These are phyloP conservation scores for Tetraodon nigroviridis DNA, from an alignment of 2,113 vertebrate genomes.

Conservation along the genomic window DNA sequence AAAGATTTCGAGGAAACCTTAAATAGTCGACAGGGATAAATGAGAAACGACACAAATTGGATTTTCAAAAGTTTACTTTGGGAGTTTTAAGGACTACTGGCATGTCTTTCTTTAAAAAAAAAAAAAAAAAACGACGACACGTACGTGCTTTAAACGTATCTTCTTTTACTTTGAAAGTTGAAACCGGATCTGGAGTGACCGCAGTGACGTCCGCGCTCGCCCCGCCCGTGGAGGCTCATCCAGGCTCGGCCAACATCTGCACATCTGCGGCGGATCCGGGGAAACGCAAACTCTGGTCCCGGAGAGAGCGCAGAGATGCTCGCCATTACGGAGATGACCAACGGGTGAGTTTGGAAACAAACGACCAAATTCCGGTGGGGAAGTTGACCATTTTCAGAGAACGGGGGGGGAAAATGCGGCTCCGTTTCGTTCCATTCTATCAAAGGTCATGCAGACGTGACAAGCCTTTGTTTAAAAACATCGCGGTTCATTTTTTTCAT, in stretches of 20 bases:
- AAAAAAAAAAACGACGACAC: not conserved
- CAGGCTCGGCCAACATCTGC: slow-evolving; percentile 52
- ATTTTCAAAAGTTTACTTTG: too few species aligned
- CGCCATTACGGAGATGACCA: slow-evolving; percentile 69
- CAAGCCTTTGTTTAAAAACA: not conserved
- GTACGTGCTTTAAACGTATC: not conserved
- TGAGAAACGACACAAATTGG: too few species aligned
- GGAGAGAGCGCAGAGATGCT: slow-evolving; percentile 54
- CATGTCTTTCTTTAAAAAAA: too few species aligned
- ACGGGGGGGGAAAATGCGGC: not conserved
- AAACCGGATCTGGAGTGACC: not conserved
- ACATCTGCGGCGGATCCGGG: slow-evolving; percentile 14
- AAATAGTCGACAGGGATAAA: too few species aligned
- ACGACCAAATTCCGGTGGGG: not conserved
- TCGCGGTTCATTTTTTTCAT: not conserved
- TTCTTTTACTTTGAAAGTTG: slow-evolving; percentile 36
- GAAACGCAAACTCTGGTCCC: not conserved
- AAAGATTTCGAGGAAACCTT: too few species aligned
- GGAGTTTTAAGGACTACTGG: too few species aligned
- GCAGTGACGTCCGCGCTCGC: slow-evolving; percentile 54
- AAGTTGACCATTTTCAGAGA: slow-evolving; percentile 36
- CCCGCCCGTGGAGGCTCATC: slow-evolving; percentile 26
- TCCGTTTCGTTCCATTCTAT: slow-evolving; percentile 11
- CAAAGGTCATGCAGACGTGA: not conserved
- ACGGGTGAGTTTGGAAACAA: slow-evolving; percentile 56